These are phyloP conservation scores for Pollimyrus isidori DNA, from an alignment of 2,113 vertebrate genomes.

Conservation along the genomic window DNA sequence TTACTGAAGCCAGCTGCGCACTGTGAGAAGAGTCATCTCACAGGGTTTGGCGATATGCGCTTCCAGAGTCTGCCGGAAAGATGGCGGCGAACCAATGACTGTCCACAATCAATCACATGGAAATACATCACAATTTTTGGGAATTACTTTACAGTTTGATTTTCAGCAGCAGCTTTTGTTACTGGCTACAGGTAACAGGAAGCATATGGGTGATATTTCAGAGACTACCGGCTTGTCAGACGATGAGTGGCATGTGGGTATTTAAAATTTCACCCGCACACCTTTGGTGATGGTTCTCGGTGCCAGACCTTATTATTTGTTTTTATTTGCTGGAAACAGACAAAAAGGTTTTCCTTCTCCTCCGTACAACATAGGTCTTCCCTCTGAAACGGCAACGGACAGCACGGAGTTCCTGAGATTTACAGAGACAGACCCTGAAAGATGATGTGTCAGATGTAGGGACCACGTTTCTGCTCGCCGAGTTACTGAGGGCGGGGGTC, in stretches of 20 bases:
- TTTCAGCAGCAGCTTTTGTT: not conserved
- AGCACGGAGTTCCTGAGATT: constrained; percentile 22
- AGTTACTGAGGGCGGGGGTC: not conserved
- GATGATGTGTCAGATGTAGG: not conserved
- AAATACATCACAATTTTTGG: not conserved
- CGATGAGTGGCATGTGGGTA: not conserved
- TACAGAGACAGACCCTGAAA: constrained; percentile 16
- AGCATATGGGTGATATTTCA: not conserved
- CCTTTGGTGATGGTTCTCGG: not conserved
- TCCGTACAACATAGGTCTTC: not conserved
- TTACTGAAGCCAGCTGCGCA: not conserved
- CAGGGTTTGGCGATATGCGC: not conserved
- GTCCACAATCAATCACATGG: not conserved
- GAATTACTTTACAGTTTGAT: not conserved
- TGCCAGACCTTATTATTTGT: not conserved
- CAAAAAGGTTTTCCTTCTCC: not conserved
- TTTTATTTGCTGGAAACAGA: not conserved
- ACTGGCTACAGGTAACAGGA: not conserved
- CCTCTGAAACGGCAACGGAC: not conserved
- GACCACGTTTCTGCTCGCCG: not conserved
- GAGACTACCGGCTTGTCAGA: not conserved
- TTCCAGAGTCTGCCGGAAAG: not conserved
- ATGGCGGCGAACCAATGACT: not conserved
- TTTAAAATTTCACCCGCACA: not conserved
- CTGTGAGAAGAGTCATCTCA: not conserved